phyloP scores from a whole-genome alignment of 2,797 vertebrate species.

The Helostoma temminkii region DNA sequence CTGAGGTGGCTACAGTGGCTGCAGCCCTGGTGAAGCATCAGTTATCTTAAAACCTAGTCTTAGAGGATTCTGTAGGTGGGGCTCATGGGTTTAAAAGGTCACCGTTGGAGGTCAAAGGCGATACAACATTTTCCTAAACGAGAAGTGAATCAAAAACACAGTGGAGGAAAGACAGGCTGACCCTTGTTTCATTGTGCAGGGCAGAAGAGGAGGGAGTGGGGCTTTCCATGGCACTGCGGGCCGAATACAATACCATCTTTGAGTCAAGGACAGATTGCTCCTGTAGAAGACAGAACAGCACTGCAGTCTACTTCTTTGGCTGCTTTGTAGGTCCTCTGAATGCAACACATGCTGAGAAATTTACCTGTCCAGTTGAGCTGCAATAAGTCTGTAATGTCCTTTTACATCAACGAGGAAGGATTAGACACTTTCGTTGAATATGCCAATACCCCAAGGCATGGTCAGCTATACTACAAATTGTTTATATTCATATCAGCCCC shows the following conservation, averaged over 20 bases:
- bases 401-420: slow-evolving; percentile 7
- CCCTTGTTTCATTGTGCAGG: slow-evolving; percentile 76
- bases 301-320: slow-evolving; percentile 52
- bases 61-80: slow-evolving; percentile 38
- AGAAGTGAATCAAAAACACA: slow-evolving; percentile 76
- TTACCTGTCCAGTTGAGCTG: slow-evolving; percentile 41
- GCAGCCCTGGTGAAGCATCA: slow-evolving; percentile 12
- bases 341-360: slow-evolving; percentile 31
- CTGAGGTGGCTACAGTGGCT: not conserved
- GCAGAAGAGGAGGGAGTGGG: slow-evolving; percentile 59
- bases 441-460: slow-evolving; percentile 47
- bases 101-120: slow-evolving; percentile 77
- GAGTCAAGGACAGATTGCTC: slow-evolving; percentile 61
- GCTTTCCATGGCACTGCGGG: slow-evolving; percentile 61
- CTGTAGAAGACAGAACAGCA: slow-evolving; percentile 52
- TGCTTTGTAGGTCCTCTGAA: slow-evolving; percentile 52
- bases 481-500: slow-evolving; percentile 65
- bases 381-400: slow-evolving; percentile 18
- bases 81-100: slow-evolving; percentile 63
- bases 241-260: slow-evolving; percentile 80
- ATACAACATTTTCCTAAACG: slow-evolving; percentile 76
- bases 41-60: slow-evolving; percentile 45
- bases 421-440: slow-evolving; percentile 30
- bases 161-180: slow-evolving; percentile 72
- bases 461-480: slow-evolving; percentile 60